Evolutionary conservation across 2,797 vertebrate genomes (phyloP).

Genomic region (Setipinna tenuifilis): DNA sequence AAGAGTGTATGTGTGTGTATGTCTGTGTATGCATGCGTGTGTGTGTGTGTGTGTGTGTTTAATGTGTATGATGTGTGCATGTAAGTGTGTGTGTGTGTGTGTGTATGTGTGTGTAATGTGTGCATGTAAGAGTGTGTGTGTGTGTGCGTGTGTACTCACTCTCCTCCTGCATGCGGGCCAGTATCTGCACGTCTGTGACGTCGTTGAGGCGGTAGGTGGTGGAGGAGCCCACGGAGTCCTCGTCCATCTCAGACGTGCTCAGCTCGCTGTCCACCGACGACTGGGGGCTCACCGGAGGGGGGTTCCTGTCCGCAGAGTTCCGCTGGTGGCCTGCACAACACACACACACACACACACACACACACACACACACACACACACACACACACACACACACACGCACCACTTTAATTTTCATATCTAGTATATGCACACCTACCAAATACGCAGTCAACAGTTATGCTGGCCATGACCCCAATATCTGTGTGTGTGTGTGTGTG

Average conservation of each 20-base stretch:
- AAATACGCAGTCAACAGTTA: too few relatives aligned
- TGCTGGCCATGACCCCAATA: too few relatives aligned
- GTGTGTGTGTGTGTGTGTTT: too few relatives aligned
- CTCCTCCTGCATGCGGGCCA: conserved; percentile 99
- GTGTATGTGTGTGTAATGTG: conserved; percentile 43
- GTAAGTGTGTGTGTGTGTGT: neutral
- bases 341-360: neutral
- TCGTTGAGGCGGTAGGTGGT: conserved; percentile 97
- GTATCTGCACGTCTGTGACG: conserved; percentile 96
- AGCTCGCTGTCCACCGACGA: conserved; percentile 97
- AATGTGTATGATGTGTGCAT: neutral
- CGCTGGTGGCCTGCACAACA: conserved; percentile 47
- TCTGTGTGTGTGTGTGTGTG: too few relatives aligned
- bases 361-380: conserved; percentile 12
- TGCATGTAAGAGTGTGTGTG: too few relatives aligned
- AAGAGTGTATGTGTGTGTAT: neutral
- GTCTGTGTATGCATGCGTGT: neutral
- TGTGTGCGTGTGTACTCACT: conserved; percentile 78
- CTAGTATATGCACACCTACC: too few relatives aligned
- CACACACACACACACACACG: neutral
- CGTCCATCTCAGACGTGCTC: conserved; percentile 98
- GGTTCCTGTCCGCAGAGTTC: conserved; percentile 80
- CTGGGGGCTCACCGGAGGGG: conserved; percentile 89
- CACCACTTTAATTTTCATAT: too few relatives aligned
- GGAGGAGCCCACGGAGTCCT: conserved; percentile 96